Conservation (phyloP, 53 echinoderm and acorn worm genomes). For the Crossaster papposus region DNA sequence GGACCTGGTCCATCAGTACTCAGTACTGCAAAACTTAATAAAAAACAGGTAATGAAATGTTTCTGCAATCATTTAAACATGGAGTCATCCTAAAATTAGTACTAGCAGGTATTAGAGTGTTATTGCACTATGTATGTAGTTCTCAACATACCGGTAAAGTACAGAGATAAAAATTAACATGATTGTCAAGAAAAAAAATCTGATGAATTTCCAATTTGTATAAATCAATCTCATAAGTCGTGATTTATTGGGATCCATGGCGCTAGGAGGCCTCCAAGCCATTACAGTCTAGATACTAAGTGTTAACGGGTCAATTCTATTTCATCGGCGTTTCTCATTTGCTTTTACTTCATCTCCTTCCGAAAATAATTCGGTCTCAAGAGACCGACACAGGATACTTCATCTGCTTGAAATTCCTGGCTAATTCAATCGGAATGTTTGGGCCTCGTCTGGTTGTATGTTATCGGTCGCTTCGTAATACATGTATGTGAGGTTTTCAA, state of each 20-base stretch:
- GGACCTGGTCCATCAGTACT: no score
- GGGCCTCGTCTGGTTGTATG: background rate
- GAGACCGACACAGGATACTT: slow-evolving; percentile 30
- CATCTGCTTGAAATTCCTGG: slow-evolving; percentile 26
- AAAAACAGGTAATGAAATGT: no score
- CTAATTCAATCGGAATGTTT: slow-evolving; percentile 49
- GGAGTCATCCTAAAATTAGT: no score
- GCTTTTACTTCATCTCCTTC: background rate
- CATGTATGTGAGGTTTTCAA: background rate
- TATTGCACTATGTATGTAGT: background rate
- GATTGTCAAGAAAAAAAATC: slow-evolving; percentile 5
- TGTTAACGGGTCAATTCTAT: slow-evolving; percentile 42
- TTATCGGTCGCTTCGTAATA: background rate
- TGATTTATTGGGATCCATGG: slow-evolving; percentile 48
- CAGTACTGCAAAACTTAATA: no score
- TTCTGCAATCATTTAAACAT: no score
- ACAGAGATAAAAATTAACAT: background rate
- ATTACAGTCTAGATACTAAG: background rate
- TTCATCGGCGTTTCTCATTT: background rate
- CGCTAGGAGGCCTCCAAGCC: background rate
- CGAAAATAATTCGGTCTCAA: slow-evolving; percentile 15
- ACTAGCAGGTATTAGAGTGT: background rate
- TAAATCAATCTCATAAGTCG: slow-evolving; percentile 45
- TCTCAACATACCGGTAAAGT: background rate
- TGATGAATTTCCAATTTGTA: slow-evolving; percentile 20